phyloP scores from a whole-genome alignment of 2,113 vertebrate species.

The Pungitius pungitius region DNA sequence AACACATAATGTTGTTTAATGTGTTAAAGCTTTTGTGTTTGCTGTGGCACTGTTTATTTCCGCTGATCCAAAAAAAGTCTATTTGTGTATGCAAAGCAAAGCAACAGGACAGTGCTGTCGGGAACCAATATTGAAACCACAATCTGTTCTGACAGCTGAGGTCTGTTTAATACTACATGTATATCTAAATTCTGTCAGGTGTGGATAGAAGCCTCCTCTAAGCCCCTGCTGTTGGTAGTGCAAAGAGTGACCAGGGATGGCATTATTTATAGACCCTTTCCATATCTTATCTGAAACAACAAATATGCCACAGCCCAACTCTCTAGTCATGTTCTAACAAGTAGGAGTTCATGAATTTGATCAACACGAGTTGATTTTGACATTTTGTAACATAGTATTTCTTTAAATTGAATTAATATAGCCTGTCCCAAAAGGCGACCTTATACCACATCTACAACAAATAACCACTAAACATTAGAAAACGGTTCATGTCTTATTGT shows the following conservation, averaged over 20 bases:
- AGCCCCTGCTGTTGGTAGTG: constrained; percentile 30
- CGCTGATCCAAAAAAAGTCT: not conserved
- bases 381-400: not conserved
- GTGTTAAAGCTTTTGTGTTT: not conserved
- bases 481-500: constrained; percentile 1
- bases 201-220: constrained; percentile 28
- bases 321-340: not conserved
- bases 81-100: not conserved
- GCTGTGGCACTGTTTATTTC: not conserved
- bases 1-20: not conserved
- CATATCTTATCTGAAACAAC: constrained; percentile 13
- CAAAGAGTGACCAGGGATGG: not conserved
- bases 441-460: not conserved
- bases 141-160: constrained; percentile 33
- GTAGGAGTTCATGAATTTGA: not conserved
- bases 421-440: not conserved
- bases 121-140: constrained; percentile 27
- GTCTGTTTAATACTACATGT: constrained; percentile 10
- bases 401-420: not conserved
- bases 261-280: constrained; percentile 38
- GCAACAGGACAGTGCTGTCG: not conserved
- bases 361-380: not conserved
- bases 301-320: not conserved
- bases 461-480: not conserved
- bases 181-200: constrained; percentile 23